Conservation (phyloP, 2,888 invertebrate genomes). For the Nasonovia ribisnigri region DNA sequence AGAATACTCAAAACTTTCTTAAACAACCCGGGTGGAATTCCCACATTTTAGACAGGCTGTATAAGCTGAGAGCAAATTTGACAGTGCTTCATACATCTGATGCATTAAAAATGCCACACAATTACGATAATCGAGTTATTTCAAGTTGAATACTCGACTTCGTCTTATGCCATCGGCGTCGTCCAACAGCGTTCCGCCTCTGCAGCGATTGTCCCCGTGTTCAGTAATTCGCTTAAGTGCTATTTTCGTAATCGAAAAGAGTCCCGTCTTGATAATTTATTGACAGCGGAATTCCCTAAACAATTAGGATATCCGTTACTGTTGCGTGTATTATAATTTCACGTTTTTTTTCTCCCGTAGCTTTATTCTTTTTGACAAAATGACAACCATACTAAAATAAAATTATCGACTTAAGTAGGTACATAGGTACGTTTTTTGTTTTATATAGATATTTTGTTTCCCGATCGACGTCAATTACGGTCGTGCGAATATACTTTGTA, state of each 20-base stretch:
- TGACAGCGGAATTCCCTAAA: conserved; percentile 60
- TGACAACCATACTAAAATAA: conserved; percentile 36
- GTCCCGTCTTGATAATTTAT: conserved; percentile 55
- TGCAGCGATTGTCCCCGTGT: conserved; percentile 4
- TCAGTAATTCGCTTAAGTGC: conserved; percentile 58
- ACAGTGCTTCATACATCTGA: conserved; percentile 31
- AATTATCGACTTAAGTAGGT: conserved; percentile 14
- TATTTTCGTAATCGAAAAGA: conserved; percentile 60
- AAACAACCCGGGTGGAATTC: conserved; percentile 35
- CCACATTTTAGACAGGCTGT: conserved; percentile 19
- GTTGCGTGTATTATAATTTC: conserved; percentile 56
- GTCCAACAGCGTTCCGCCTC: conserved; percentile 20
- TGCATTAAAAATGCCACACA: conserved; percentile 42
- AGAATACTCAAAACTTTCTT: conserved; percentile 55
- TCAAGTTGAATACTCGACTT: conserved; percentile 34
- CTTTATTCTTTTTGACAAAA: conserved; percentile 44
- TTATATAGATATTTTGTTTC: neutral
- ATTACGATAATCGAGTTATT: conserved; percentile 55
- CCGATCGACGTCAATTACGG: neutral
- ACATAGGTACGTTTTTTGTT: neutral
- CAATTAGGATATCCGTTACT: conserved; percentile 56
- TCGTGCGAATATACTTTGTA: neutral
- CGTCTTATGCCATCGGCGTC: neutral
- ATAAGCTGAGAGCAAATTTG: conserved; percentile 30
- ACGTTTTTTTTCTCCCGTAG: neutral